phyloP scores from a whole-genome alignment of 2,888 invertebrate genomes.

The Geotrupes spiniger region DNA sequence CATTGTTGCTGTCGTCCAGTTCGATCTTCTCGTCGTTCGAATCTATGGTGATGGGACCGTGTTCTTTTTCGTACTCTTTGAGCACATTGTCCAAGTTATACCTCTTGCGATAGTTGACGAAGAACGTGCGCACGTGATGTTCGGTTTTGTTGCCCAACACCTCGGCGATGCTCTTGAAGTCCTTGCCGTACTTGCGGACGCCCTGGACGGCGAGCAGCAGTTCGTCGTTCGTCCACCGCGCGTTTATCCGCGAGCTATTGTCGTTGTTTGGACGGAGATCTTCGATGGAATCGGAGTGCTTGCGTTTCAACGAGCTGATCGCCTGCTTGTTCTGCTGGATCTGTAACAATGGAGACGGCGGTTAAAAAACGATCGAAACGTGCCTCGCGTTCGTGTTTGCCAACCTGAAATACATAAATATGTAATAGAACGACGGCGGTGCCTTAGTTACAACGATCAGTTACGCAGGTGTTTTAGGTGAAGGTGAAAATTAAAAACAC shows the following conservation, averaged over 20 bases:
- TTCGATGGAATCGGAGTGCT: constrained; percentile 56
- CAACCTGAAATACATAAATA: background rate
- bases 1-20: constrained; percentile 36
- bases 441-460: constrained; percentile 5
- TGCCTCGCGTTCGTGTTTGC: too few relatives aligned
- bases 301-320: constrained; percentile 81
- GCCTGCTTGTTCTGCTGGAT: constrained; percentile 94
- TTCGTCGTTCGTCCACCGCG: constrained; percentile 93
- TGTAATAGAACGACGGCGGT: background rate
- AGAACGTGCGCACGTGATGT: constrained; percentile 88
- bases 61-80: constrained; percentile 81
- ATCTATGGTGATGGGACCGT: constrained; percentile 52
- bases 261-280: constrained; percentile 46
- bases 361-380: background rate
- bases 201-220: constrained; percentile 84
- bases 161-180: constrained; percentile 92
- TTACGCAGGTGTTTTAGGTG: too few relatives aligned
- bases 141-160: constrained; percentile 94
- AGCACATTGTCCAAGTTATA: constrained; percentile 85
- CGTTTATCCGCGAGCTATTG: constrained; percentile 63
- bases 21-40: constrained; percentile 34
- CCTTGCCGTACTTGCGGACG: constrained; percentile 77
- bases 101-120: constrained; percentile 83
- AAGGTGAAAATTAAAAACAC: too few relatives aligned
- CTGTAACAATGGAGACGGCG: constrained; percentile 54